phyloP scores from a whole-genome alignment of 2,113 vertebrate genomes.

The Dendropsophus ebraccatus region DNA sequence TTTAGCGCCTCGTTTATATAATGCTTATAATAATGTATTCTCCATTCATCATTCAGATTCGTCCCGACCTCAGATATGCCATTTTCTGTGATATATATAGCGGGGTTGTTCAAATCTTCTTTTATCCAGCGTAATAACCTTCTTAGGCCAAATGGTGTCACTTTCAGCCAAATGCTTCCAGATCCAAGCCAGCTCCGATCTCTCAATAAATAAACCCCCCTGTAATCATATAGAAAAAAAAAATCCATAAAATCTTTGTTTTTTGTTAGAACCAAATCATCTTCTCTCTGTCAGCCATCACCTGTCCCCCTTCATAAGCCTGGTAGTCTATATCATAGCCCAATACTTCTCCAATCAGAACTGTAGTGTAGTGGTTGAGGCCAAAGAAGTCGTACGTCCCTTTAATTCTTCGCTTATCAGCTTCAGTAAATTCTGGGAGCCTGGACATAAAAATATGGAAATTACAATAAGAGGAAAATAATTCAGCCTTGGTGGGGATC shows the following conservation, averaged over 20 bases:
- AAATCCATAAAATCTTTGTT: background rate
- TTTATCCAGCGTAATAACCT: constrained; percentile 90
- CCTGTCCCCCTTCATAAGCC: constrained; percentile 91
- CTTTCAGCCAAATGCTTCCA: constrained; percentile 88
- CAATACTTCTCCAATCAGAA: constrained; percentile 81
- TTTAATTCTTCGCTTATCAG: constrained; percentile 86
- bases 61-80: constrained; percentile 84
- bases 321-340: constrained; percentile 68
- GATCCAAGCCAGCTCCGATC: constrained; percentile 87
- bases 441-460: constrained; percentile 65
- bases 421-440: constrained; percentile 91
- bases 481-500: background rate
- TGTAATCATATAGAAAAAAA: constrained; percentile 59
- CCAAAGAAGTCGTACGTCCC: constrained; percentile 94
- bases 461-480: background rate
- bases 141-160: constrained; percentile 88
- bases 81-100: constrained; percentile 90
- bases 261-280: background rate
- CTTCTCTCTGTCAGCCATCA: constrained; percentile 64
- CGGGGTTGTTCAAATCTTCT: constrained; percentile 86
- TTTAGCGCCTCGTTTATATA: constrained; percentile 93
- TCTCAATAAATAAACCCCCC: constrained; percentile 78
- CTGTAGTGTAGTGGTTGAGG: constrained; percentile 93
- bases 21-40: constrained; percentile 80
- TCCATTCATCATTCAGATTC: constrained; percentile 78